Evolutionary conservation across 1,140 invertebrate genomes (phyloP), one percentile per base, ranked within the genome.

Genomic region (Bathynomus jamesi): DNA sequence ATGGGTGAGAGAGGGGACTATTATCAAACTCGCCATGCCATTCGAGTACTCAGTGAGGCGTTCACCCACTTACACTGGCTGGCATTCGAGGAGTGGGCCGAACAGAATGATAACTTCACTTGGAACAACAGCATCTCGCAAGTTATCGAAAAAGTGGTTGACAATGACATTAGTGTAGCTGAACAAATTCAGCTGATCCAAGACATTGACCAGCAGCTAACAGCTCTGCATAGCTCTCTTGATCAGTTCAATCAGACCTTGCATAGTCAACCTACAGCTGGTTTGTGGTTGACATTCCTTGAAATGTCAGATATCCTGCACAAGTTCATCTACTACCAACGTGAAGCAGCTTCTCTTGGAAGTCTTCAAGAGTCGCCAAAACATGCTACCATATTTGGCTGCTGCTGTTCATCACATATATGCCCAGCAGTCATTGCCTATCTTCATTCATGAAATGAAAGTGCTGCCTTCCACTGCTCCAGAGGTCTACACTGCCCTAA

Each of bases 361-460:
- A 27, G 31, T 27, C 28, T 65, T 4, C 28, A 27, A 21, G 64
- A 65, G 27, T 65, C 29, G 25, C 7, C 28, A 40, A 53, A 40
- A 13, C n/a, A 67, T 67, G 66, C 24, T 67, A 8, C 66, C 66
- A 8, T 67, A 7, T 46, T 28, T 67, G 4, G 28, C 61, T 24
- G 69, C 69, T 29, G 69, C 69, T 7, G 61, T 61, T 2, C 69
- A 70, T 25, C 61, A 70, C 61, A 70, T 63, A 31, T 70, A n/a
- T n/a, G n/a, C n/a, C n/a, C n/a, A n/a, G n/a, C n/a, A n/a, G n/a
- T n/a, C n/a, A n/a, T n/a, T n/a, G n/a, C n/a, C n/a, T n/a, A n/a
- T n/a, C n/a, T n/a, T n/a, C n/a, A n/a, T n/a, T n/a, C n/a, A n/a
- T n/a, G n/a, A n/a, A n/a, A n/a, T n/a, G n/a, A n/a, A n/a, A n/a